Percentiles rank a stretch among this genome's conserved stretches.
These are phyloP conservation scores for Setipinna tenuifilis DNA, from an alignment of 2,797 vertebrate species.

Conservation along the genomic window DNA sequence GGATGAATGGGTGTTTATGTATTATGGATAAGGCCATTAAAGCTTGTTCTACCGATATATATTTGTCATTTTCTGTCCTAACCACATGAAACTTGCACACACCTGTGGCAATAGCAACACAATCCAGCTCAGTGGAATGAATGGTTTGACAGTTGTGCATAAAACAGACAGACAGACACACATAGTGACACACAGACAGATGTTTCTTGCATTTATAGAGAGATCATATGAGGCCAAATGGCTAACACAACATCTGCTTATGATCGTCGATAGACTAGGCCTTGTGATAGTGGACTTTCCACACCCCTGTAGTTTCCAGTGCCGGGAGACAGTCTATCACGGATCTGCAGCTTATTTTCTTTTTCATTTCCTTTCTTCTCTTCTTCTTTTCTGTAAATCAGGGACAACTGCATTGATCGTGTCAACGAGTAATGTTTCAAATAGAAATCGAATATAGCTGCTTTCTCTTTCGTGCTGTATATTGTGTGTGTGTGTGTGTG, in stretches of 20 bases:
- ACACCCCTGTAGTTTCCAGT: neutral
- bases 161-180: too few species aligned
- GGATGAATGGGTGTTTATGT: neutral
- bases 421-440: slow-evolving; percentile 38
- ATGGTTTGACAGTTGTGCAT: too few species aligned
- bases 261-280: neutral
- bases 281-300: neutral
- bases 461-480: neutral
- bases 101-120: too few species aligned
- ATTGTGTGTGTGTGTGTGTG: slow-evolving; percentile 36
- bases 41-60: too few species aligned
- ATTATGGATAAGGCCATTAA: too few species aligned
- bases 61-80: too few species aligned
- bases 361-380: neutral
- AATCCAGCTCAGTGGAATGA: too few species aligned
- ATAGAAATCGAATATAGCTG: slow-evolving; percentile 41
- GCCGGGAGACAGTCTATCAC: neutral
- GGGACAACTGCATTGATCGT: slow-evolving; percentile 39
- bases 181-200: too few species aligned
- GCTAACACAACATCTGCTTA: neutral
- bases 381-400: slow-evolving; percentile 40
- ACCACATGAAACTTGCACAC: too few species aligned
- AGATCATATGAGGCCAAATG: neutral
- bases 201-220: too few species aligned
- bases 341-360: neutral